Evolutionary conservation across 2,797 vertebrate species (phyloP), one percentile per base, ranked within the genome.

Genomic region (Psittacula derbiana): DNA sequence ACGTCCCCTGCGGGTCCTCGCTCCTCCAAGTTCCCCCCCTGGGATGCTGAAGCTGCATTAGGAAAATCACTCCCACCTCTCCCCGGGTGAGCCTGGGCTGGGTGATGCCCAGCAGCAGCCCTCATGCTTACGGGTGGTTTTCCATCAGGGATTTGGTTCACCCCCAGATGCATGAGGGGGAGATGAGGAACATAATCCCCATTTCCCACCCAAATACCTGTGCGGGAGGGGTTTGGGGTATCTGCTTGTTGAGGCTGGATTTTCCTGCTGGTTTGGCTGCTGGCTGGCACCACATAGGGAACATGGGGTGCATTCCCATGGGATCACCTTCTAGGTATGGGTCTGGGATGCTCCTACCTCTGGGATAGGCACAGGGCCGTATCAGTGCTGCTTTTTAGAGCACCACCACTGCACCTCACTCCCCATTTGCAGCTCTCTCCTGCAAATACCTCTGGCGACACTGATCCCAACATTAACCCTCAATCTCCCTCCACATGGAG

Each of bases 101-200:
- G 0, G 4, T 57, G 38, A 7, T 23, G 76, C 64, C 43, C 19
- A 1, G 3, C 4, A 7, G n/a, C 64, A 28, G 49, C 60, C 38
- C 23, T 1, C 0, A 10, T 6, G n/a, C 50, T 38, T 4, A 0
- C 15, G 11, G 27, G 2, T 8, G n/a, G 1, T 84, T 73, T 60
- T 43, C 49, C 40, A 0, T 58, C 41, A 2, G 60, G 73, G 60
- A 31, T 69, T 78, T 25, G 46, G 19, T 53, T 49, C 41, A 0
- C 5, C 60, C 49, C 36, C 28, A 2, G 38, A 13, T 0, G 4
- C 11, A 0, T 4, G 0, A 5, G 0, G 14, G 15, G n/a, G 14
- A 25, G 6, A 11, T 18, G 79, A 69, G n/a, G 65, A 44, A 4
- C 3, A 3, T 3, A 1, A 44, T 31, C 50, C 17, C 13, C 2